Base-by-base conservation (phyloP, 1,140 invertebrate species). In the Cryptotermes secundus region DNA sequence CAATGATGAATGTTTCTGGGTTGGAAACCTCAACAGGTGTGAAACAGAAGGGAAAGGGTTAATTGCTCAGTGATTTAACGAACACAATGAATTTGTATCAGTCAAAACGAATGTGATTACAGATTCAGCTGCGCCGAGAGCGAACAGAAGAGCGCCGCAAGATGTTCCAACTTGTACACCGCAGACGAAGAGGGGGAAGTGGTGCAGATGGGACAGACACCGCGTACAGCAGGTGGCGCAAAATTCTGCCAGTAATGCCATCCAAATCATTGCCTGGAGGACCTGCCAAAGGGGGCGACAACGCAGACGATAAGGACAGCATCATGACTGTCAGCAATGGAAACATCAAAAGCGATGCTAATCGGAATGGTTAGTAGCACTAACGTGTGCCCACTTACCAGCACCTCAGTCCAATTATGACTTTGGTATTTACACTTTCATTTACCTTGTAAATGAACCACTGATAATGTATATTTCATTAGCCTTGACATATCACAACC, bases 91-190 rank as follows among this genome's bases (percentile, higher is more conserved):
- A 42, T 42, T 42, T 42, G 16, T 42, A 42, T 9, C 45, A 49
- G 14, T n/a, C 26, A n/a, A 72, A 72, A 72, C 1, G 26, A 72
- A 31, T 72, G 14, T 45, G n/a, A n/a, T 82, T 88, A 83, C 85
- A 95, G 94, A 93, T 94, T 80, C 96, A 97, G 90, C 88, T 97
- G 81, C 92, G 96, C 79, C 92, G 96, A 87, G 97, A 99, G 89
- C 91, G 97, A 81, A 98, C 96, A 0, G 97, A 98, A 90, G 97
- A 98, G 88, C 92, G 97, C 86, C 92, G 96, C 86, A 98, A 98
- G 91, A 95, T 98, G 92, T 97, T 97, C 86, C 95, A 97, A 90
- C 93, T 98, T 87, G 96, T 93, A 1, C 96, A 94, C 86, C 91
- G 92, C 86, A 91, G 93, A 87, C 88, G 93, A 88, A 89, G 91